A percentile compares a stretch with the other conserved stretches of the same genome.
phyloP scores from a whole-genome alignment of 2,797 vertebrate genomes.

The Periophthalmus magnuspinnatus region DNA sequence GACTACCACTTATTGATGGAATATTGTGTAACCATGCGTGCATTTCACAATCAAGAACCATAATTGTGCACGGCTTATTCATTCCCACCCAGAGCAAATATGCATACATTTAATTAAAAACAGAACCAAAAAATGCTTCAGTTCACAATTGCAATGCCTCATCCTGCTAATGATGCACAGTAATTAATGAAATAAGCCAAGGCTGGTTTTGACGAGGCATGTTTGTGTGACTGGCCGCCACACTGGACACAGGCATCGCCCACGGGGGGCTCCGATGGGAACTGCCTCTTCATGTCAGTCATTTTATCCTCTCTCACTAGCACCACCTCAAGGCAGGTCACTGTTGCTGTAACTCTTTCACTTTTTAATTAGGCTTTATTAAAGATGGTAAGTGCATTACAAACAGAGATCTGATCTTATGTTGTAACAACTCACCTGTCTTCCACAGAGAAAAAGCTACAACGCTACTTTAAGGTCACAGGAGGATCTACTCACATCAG shows the following conservation, averaged over 20 bases:
- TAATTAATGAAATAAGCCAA: slow-evolving; percentile 87
- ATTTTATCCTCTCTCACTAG: slow-evolving; percentile 50
- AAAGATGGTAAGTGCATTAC: not conserved
- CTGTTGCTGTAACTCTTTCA: slow-evolving; percentile 24
- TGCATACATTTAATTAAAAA: slow-evolving; percentile 64
- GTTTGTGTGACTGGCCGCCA: slow-evolving; percentile 44
- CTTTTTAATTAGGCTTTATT: not conserved
- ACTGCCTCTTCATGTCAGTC: slow-evolving; percentile 50
- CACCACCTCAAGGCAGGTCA: slow-evolving; percentile 55
- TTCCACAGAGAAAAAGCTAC: too few relatives aligned
- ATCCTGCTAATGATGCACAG: slow-evolving; percentile 82
- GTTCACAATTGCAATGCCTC: slow-evolving; percentile 79
- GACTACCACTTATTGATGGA: slow-evolving; percentile 59
- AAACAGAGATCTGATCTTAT: not conserved
- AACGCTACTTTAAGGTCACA: too few relatives aligned
- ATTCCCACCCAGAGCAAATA: slow-evolving; percentile 69
- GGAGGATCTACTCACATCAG: too few relatives aligned
- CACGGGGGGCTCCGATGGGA: slow-evolving; percentile 50
- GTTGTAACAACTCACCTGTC: not conserved
- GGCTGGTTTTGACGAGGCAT: slow-evolving; percentile 71
- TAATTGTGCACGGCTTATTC: slow-evolving; percentile 51
- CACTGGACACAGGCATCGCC: slow-evolving; percentile 44
- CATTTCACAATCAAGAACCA: slow-evolving; percentile 55
- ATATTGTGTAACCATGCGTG: slow-evolving; percentile 62
- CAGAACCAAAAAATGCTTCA: slow-evolving; percentile 72